Evolutionary conservation across 2,888 invertebrate genomes (phyloP).

Genomic region (Norana najaformis): DNA sequence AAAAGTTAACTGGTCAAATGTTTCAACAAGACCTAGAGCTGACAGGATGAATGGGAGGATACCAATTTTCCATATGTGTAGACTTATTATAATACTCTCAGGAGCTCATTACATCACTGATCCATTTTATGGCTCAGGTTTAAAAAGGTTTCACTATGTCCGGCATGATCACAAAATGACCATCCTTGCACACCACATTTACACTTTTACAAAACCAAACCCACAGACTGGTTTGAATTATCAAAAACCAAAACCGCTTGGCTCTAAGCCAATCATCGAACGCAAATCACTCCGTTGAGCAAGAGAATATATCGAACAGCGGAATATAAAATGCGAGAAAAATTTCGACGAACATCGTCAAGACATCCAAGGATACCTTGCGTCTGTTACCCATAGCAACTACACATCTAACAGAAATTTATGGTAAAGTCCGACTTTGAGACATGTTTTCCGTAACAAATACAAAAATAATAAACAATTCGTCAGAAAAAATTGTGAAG

Average conservation of each 20-base stretch:
- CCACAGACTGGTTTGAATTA: neutral
- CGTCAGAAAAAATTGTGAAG: slow-evolving; percentile 17
- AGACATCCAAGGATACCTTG: too few relatives aligned
- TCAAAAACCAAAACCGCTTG: neutral
- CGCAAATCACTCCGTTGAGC: slow-evolving; percentile 10
- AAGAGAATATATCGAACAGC: slow-evolving; percentile 21
- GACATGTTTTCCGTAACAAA: slow-evolving; percentile 9
- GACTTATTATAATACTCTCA: neutral
- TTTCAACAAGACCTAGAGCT: neutral
- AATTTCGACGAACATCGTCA: neutral
- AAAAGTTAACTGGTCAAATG: neutral
- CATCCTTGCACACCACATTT: neutral
- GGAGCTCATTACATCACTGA: neutral
- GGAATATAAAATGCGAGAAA: slow-evolving; percentile 17
- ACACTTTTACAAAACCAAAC: neutral
- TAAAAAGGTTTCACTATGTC: neutral
- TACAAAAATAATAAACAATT: slow-evolving; percentile 23
- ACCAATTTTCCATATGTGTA: neutral
- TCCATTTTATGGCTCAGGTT: neutral
- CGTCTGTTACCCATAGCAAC: neutral
- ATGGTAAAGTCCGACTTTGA: neutral
- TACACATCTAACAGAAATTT: neutral
- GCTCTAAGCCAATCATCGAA: neutral
- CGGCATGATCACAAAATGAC: neutral
- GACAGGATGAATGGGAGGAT: neutral